phyloP scores from a whole-genome alignment of 2,888 invertebrate species.

The Drosophila conformis region DNA sequence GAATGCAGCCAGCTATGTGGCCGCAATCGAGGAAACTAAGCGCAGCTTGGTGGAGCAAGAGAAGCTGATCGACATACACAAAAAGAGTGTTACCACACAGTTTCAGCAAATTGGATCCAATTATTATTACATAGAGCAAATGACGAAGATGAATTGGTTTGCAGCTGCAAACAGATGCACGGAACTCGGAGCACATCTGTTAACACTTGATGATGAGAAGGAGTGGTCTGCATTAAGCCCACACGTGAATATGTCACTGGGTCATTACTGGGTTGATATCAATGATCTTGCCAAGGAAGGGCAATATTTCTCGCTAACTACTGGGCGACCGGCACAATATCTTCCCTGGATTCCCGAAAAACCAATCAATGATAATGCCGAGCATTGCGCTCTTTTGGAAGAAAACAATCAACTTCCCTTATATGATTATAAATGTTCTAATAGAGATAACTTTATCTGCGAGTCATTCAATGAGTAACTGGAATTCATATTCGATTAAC shows the following conservation, averaged over 20 bases:
- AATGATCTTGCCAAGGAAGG: slow-evolving; percentile 11
- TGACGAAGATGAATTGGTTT: neutral
- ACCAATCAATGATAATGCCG: slow-evolving; percentile 10
- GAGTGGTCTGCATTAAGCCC: neutral
- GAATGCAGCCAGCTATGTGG: neutral
- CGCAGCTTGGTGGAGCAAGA: neutral
- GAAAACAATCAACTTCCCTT: accelerated
- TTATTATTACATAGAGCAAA: neutral
- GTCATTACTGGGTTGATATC: slow-evolving; percentile 28
- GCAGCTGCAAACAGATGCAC: neutral
- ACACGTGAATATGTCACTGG: neutral
- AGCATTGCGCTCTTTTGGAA: slow-evolving; percentile 11
- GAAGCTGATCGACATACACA: neutral
- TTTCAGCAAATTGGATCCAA: neutral
- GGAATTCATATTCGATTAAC: neutral
- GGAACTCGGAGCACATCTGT: neutral
- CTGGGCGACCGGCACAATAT: slow-evolving; percentile 10
- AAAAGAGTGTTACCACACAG: neutral
- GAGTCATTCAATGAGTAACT: slow-evolving; percentile 10
- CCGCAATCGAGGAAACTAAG: neutral
- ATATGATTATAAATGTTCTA: neutral
- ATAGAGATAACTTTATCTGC: slow-evolving; percentile 10
- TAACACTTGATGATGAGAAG: neutral
- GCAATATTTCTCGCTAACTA: slow-evolving; percentile 13
- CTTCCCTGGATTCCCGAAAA: slow-evolving; percentile 2